Evolutionary conservation across 2,797 vertebrate genomes (phyloP), one percentile per base, ranked within the genome.

Genomic region (Xenopus petersii): DNA sequence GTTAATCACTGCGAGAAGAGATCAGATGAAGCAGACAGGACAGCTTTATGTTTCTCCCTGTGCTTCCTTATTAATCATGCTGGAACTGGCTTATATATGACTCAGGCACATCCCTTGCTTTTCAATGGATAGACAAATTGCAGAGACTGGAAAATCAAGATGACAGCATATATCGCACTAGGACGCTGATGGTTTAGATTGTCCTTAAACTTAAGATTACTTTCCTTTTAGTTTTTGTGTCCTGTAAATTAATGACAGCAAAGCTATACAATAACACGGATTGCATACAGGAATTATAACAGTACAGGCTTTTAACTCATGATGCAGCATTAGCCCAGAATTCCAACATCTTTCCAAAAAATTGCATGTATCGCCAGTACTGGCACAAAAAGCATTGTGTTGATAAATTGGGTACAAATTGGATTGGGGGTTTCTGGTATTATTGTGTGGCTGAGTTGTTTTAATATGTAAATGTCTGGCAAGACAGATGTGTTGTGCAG

Each of bases 1-100:
- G 90, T 92, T 91, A 92, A 92, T 92, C 83, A 88, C 86, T 86
- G 81, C 84, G 79, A 76, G 83, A 84, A 85, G 87, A 85, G 88
- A 90, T 83, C 79, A 88, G 83, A 89, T 84, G 86, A 91, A 89
- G 86, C 88, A 89, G 84, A 89, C 30, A 78, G 84, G 86, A 79
- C 80, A 85, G 80, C 85, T 92, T 91, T 88, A 90, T 85, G 79
- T 75, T 82, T 82, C 80, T 85, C 82, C 77, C 55, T 81, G 49
- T 83, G 84, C 82, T 77, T 82, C 75, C 83, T 87, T 90, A 89
- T 91, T 89, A 90, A 90, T 89, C 86, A 88, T 33, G 59, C 83
- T 82, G 42, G 49, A 42, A 71, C 68, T 78, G n/a, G 1, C 72
- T 87, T 83, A 47, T 74, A 82, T 84, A 81, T 69, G 65, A 77